These are phyloP conservation scores for Lerema accius DNA, from an alignment of 1,140 invertebrate genomes.

Conservation along the genomic window DNA sequence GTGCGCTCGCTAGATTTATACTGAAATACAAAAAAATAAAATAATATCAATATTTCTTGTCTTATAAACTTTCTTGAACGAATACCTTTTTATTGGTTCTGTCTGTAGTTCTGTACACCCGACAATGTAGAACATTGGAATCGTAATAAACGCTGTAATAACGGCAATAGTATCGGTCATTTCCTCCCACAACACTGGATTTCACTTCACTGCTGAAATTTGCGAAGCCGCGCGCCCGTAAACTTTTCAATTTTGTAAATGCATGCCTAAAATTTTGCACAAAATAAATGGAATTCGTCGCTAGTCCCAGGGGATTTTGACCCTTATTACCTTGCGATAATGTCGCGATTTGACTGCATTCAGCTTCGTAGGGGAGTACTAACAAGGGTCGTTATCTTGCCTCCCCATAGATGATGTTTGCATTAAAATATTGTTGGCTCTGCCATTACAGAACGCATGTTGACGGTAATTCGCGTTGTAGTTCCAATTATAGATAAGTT, in stretches of 20 bases:
- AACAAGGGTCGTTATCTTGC: conserved; percentile 43
- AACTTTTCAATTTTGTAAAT: conserved; percentile 60
- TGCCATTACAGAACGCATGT: conserved; percentile 49
- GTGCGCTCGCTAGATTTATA: too few relatives aligned
- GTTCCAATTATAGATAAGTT: conserved; percentile 44
- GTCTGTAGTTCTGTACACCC: too few relatives aligned
- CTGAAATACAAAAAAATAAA: too few relatives aligned
- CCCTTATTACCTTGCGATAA: neutral
- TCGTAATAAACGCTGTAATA: neutral
- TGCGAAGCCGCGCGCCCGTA: conserved; percentile 32
- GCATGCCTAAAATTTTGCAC: conserved; percentile 52
- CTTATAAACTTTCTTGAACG: too few relatives aligned
- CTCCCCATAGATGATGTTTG: conserved; percentile 41
- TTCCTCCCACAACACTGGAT: conserved; percentile 5
- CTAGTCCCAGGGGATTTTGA: neutral
- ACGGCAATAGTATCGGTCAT: neutral
- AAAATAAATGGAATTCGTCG: conserved; percentile 36
- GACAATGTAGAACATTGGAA: neutral
- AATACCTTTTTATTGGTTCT: too few relatives aligned
- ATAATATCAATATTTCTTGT: too few relatives aligned
- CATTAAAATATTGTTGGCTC: conserved; percentile 55
- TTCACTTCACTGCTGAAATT: conserved; percentile 31
- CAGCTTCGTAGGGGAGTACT: conserved; percentile 32
- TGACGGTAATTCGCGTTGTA: conserved; percentile 52
- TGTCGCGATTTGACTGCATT: conserved; percentile 19